Evolutionary conservation across 1,140 invertebrate species (phyloP).

Genomic region (Chelonus insularis): DNA sequence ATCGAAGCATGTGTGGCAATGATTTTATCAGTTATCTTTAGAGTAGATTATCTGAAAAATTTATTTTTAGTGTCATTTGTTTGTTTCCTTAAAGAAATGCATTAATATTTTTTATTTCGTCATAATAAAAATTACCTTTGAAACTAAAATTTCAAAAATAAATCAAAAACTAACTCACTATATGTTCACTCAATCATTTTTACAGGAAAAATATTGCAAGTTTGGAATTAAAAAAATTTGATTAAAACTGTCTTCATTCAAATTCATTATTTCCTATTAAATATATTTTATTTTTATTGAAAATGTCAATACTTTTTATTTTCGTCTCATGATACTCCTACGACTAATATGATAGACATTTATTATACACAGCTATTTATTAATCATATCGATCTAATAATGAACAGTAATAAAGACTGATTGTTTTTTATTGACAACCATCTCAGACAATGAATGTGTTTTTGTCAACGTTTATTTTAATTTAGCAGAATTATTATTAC

Average conservation of each 20-base stretch:
- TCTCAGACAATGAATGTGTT: not conserved
- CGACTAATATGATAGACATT: not conserved
- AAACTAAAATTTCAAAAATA: too few relatives aligned
- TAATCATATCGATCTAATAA: not conserved
- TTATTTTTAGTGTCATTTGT: too few relatives aligned
- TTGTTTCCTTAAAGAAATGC: too few relatives aligned
- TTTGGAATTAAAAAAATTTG: too few relatives aligned
- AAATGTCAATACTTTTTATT: not conserved
- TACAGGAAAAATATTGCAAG: too few relatives aligned
- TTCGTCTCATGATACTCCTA: not conserved
- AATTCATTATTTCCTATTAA: not conserved
- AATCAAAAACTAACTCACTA: too few relatives aligned
- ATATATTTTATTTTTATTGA: not conserved
- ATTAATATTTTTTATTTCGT: not conserved
- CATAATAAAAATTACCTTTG: not conserved
- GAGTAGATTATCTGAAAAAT: too few relatives aligned
- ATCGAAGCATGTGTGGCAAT: not conserved
- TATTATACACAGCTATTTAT: not conserved
- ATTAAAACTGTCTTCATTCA: not conserved
- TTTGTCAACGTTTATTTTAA: not conserved
- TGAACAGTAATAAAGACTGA: not conserved
- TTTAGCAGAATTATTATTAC: not conserved
- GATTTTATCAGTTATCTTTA: not conserved
- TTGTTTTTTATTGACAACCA: constrained; percentile 3
- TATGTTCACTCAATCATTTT: too few relatives aligned